Percentiles rank a stretch among this genome's conserved stretches.
Conservation (phyloP, 2,113 vertebrate genomes). For the Tauraco erythrolophus region DNA sequence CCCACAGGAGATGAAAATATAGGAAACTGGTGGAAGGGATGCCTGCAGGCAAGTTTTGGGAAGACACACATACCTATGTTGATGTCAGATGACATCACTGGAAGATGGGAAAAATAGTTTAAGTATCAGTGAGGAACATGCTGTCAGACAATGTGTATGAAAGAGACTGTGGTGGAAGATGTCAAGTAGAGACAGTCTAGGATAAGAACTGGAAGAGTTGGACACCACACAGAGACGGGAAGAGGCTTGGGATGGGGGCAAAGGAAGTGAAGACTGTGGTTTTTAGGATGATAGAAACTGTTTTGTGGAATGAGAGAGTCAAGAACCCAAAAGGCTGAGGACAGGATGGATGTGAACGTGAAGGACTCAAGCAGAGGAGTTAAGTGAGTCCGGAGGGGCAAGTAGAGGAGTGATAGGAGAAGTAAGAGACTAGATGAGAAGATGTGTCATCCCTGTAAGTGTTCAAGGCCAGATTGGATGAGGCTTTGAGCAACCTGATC, state of each 20-base stretch:
- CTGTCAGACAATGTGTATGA: background rate
- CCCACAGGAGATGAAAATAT: background rate
- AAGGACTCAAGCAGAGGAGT: background rate
- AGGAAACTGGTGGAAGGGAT: background rate
- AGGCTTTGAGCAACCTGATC: too few relatives aligned
- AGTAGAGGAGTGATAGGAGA: background rate
- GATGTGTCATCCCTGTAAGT: too few relatives aligned
- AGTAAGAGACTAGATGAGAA: background rate
- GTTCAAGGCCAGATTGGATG: too few relatives aligned
- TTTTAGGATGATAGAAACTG: background rate
- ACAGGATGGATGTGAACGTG: background rate
- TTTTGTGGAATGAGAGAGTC: background rate
- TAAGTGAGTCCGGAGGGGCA: background rate
- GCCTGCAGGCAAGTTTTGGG: background rate
- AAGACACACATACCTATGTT: accelerated
- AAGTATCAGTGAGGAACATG: background rate
- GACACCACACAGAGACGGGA: accelerated
- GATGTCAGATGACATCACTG: background rate
- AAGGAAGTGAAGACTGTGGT: background rate
- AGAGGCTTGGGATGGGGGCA: background rate
- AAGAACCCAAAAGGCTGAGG: background rate
- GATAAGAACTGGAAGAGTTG: background rate
- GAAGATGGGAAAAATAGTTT: background rate
- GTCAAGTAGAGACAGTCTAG: background rate
- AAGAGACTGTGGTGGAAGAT: background rate